Conservation (phyloP, 1,140 invertebrate genomes). For the Lineus longissimus region DNA sequence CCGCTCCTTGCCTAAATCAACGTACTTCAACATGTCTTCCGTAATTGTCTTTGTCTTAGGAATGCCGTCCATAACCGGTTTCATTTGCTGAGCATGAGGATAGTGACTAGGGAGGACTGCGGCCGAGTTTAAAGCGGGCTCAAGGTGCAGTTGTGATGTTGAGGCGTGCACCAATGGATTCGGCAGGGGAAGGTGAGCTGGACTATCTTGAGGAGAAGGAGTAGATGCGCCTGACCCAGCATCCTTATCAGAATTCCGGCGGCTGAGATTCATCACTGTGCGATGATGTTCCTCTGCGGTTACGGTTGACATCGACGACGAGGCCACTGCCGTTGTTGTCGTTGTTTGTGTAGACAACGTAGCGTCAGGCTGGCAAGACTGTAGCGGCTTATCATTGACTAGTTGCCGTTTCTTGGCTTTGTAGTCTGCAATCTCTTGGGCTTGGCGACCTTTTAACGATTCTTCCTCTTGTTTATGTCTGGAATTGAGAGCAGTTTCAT, state of each 20-base stretch:
- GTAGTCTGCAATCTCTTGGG: no score
- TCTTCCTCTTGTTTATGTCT: no score
- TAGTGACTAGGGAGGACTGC: not conserved
- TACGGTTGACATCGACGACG: not conserved
- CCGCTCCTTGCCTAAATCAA: not conserved
- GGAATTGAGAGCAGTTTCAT: no score
- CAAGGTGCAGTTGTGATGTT: not conserved
- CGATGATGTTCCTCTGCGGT: not conserved
- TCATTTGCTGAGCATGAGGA: not conserved
- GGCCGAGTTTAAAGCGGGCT: not conserved
- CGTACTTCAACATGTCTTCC: slow-evolving; percentile 1
- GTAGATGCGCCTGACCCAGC: not conserved
- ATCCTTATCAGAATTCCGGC: not conserved
- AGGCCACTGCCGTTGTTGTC: not conserved
- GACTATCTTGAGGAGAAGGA: slow-evolving; percentile 3
- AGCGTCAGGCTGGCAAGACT: no score
- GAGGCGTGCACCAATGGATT: not conserved
- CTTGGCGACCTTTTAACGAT: no score
- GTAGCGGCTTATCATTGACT: no score
- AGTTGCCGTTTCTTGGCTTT: no score
- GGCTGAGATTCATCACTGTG: not conserved
- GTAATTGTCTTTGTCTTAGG: not conserved
- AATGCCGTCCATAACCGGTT: not conserved
- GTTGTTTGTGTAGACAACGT: not conserved
- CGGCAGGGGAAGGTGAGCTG: not conserved